A percentile compares a stretch with the other conserved stretches of the same genome.
Conservation (phyloP, 2,797 vertebrate species). For the Fistularia commersonii region DNA sequence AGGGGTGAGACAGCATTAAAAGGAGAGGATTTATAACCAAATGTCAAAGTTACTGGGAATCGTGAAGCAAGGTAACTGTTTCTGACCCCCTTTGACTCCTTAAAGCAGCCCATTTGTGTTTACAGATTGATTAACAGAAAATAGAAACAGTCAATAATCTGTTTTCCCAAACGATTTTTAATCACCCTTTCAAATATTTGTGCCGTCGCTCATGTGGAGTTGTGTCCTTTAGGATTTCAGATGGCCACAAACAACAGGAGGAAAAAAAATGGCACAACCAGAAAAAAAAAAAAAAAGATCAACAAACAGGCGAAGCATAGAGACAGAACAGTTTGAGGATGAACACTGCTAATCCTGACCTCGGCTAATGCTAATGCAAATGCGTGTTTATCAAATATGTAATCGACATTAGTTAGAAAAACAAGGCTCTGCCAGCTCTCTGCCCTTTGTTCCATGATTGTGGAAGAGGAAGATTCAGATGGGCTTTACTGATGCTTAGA, state of each 20-base stretch:
- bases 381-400: constrained; percentile 78
- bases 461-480: constrained; percentile 75
- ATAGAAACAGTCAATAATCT: constrained; percentile 70
- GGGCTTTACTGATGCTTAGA: constrained; percentile 66
- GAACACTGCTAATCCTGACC: constrained; percentile 72
- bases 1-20: constrained; percentile 20
- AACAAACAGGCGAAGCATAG: constrained; percentile 71
- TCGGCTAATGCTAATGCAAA: constrained; percentile 75
- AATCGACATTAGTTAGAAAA: constrained; percentile 73
- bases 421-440: constrained; percentile 66
- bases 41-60: background rate
- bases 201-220: constrained; percentile 55
- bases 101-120: constrained; percentile 65
- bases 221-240: constrained; percentile 72
- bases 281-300: constrained; percentile 62
- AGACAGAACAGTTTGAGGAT: constrained; percentile 77
- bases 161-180: constrained; percentile 77
- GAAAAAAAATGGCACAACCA: background rate
- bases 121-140: constrained; percentile 60
- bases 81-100: constrained; percentile 59
- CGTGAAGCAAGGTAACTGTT: constrained; percentile 16
- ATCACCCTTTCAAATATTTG: constrained; percentile 80
- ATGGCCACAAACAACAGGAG: constrained; percentile 71
- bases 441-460: constrained; percentile 74
- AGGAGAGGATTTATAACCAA: background rate